Evolutionary conservation across 1,140 invertebrate species (phyloP), one percentile per base, ranked within the genome.

Genomic region (Drosophila teissieri): DNA sequence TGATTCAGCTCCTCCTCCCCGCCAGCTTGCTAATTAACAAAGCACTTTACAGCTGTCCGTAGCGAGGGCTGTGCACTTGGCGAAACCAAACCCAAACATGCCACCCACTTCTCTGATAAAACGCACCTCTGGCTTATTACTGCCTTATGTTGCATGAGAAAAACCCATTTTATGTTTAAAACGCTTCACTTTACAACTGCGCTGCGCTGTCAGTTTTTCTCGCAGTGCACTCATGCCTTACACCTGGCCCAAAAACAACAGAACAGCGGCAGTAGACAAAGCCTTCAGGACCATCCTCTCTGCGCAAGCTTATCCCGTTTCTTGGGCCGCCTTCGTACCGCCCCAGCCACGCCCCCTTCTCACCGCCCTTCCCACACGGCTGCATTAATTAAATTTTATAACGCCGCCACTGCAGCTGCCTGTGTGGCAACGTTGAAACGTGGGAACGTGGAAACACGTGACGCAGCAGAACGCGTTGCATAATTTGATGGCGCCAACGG

Each of bases 1-100:
- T 46, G 37, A 14, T 5, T 39, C 3, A 39, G 37, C 37, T 12
- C 45, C 46, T 24, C 14, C 54, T 49, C 53, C 36, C 40, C 69
- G 76, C 80, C 80, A 79, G 72, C 84, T 84, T 88, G 84, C 83
- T 88, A 88, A 88, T 88, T 88, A 88, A 88, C 83, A 84, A 89
- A 89, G 83, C 84, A 88, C 83, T 88, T 89, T 89, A 73, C 84
- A 89, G 55, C 78, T 61, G 45, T 60, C 69, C 48, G 69, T 24
- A 40, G 31, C 3, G 8, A n/a, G 10, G 24, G 31, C 12, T 3
- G 12, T 46, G 22, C 45, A 48, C 17, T 15, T 4, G 11, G 14
- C 8, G 10, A 31, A 31, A 8, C 27, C 27, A 31, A 31, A 31
- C 5, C 27, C 7, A 27, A 27, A 27, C 27, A 27, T 7, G 7